Base-by-base conservation (phyloP, 2,888 invertebrate species). In the Zele albiditarsus region DNA sequence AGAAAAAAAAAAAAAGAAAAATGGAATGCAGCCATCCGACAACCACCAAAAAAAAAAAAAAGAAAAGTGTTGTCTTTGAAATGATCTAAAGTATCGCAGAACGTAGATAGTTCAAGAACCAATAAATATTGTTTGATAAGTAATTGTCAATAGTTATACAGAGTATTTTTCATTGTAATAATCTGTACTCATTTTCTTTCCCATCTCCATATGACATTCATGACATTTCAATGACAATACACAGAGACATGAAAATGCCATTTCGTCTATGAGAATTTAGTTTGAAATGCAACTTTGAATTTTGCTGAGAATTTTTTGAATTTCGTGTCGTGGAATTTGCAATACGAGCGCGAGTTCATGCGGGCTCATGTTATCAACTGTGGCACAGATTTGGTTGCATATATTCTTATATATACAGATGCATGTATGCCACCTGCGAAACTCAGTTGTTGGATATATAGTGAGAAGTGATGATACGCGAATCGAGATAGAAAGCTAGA, bases 381-480 rank as follows among this genome's bases (percentile, higher is more conserved):
- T 53, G 8, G 20, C 53, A 67, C 46, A 20, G 28, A 67, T 67
- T 67, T 67, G 46, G 49, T 46, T 27, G 67, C 23, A 27, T 25
- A 67, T 42, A 67, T 67, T 27, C 27, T 27, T 46, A 23, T n/a
- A 28, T 60, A 27, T 27, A 60, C 28, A 27, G 2, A 27, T 8
- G n/a, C 1, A 60, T 28, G 12, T 60, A 14, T 27, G 12, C 14
- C 27, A 27, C 16, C 60, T 60, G 28, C 28, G 28, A 14, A 60
- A 27, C 60, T 60, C 27, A 60, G 60, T 60, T 3, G 58, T 12
- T 60, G 20, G 53, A 14, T 27, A 12, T 28, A 60, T 27, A 60
- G 60, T 27, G 60, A 5, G 3, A 28, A 28, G 28, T 60, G 28
- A 28, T 60, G 60, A 27, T 60, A 28, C 20, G 53, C 8, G 25